Evolutionary conservation across 2,888 invertebrate species (phyloP), one percentile per base, ranked within the genome.

Genomic region (Anoplius nigerrimus): DNA sequence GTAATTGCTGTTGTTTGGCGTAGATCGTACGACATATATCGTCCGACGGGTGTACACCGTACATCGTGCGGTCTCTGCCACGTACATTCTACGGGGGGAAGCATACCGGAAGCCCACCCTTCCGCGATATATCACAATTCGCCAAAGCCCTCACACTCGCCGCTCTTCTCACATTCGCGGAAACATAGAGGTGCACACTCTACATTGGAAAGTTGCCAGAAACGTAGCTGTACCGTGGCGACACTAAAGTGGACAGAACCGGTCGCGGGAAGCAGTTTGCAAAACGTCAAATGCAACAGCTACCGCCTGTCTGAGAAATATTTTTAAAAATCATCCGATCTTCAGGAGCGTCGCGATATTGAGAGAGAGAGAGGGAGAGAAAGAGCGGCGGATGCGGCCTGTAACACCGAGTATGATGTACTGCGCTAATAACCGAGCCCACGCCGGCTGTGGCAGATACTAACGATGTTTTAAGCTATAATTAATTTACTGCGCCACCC

Each of bases 401-500:
- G 48, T 42, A 65, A 45, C 52, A 51, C 21, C 60, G 79, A 84
- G 81, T 83, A 85, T 85, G 87, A 87, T 85, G 83, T 87, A 87
- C 82, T 80, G 86, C 83, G 80, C 85, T 87, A 87, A 87, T 87
- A 87, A 85, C 84, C 79, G 83, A 82, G 84, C 79, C 83, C 81
- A 74, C 77, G 67, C 77, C 80, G 79, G 66, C 72, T 74, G 74
- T 81, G 79, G 76, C 75, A 76, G 76, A 79, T 81, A 80, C 86
- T 87, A 86, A 87, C 86, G 87, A 87, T 85, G 82, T 87, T 87
- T 87, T 87, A 87, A 87, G 85, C 87, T 84, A 83, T 86, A 87
- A 87, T 87, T 87, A 87, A 87, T 87, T 87, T 87, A 86, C 84
- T 84, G 79, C 67, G 75, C 78, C 71, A 68, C 66, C 81, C 82